These are phyloP conservation scores for Cheirogaleus medius DNA, from an alignment of 2,113 vertebrate genomes.

Conservation along the genomic window DNA sequence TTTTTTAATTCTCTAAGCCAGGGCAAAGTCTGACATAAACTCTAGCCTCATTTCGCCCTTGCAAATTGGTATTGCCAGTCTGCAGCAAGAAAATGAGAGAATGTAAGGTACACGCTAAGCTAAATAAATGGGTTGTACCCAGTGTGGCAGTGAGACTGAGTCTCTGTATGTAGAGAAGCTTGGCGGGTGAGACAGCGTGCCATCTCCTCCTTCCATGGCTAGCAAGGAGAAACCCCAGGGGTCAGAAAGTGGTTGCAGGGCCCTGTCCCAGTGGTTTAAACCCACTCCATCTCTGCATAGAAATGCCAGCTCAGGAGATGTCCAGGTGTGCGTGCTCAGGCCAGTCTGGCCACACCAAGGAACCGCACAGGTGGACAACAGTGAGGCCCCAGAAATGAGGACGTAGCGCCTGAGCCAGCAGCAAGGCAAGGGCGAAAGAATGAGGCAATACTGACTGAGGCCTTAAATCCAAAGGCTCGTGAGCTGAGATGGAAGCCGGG, in stretches of 20 bases:
- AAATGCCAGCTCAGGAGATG: background rate
- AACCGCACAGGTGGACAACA: background rate
- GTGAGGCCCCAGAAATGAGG: background rate
- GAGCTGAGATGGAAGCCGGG: background rate
- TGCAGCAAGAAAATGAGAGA: background rate
- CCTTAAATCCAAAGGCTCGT: rapidly evolving
- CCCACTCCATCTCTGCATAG: background rate
- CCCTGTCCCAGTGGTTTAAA: background rate
- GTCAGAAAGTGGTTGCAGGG: background rate
- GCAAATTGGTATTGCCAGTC: background rate
- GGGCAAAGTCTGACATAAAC: background rate
- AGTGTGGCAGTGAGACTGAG: background rate
- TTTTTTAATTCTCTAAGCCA: background rate
- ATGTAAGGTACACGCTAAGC: background rate
- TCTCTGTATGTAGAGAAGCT: background rate
- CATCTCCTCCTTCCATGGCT: background rate
- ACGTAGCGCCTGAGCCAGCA: background rate
- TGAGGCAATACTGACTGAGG: rapidly evolving
- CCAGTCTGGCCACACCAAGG: background rate
- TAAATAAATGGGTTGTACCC: background rate
- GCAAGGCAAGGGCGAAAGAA: rapidly evolving
- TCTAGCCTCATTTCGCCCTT: background rate
- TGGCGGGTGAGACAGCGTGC: background rate
- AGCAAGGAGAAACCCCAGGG: background rate
- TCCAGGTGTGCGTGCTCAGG: background rate